Conservation (phyloP, 2,888 invertebrate genomes). For the Laspeyria flexula region DNA sequence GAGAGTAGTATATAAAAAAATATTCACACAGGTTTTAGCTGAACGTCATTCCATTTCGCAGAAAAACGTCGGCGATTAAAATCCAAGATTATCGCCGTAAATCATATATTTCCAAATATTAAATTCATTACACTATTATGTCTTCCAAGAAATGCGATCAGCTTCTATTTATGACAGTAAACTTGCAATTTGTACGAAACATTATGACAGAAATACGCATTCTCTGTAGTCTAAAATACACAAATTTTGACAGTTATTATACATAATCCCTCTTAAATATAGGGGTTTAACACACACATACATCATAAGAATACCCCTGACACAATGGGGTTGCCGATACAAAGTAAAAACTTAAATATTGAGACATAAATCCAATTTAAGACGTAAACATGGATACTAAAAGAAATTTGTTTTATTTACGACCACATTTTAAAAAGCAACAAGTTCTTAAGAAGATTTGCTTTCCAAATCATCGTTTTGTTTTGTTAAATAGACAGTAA, state of each 20-base stretch:
- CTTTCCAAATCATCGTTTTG: conserved; percentile 12
- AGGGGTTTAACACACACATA: conserved; percentile 12
- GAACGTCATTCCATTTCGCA: too few relatives aligned
- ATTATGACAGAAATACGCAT: not conserved
- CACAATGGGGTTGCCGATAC: conserved; percentile 41
- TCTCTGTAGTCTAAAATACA: not conserved
- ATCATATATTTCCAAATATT: too few relatives aligned
- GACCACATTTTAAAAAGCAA: conserved; percentile 20
- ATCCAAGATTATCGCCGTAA: too few relatives aligned
- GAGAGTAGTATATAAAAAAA: too few relatives aligned
- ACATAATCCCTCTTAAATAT: conserved; percentile 13
- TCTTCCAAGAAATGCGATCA: too few relatives aligned
- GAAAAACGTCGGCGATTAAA: too few relatives aligned
- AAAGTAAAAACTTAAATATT: conserved; percentile 57
- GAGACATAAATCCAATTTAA: conserved; percentile 54
- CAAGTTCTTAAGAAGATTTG: conserved; percentile 27
- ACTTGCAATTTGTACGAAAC: not conserved
- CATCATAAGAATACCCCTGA: conserved; percentile 37
- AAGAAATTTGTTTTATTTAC: conserved; percentile 48
- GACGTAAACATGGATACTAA: conserved; percentile 32
- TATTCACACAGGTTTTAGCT: too few relatives aligned
- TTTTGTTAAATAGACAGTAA: conserved; percentile 8
- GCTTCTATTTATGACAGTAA: too few relatives aligned
- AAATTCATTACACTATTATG: too few relatives aligned
- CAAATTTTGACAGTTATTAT: not conserved